Conservation (phyloP, 1,140 invertebrate genomes). For the Drepana arcuata region DNA sequence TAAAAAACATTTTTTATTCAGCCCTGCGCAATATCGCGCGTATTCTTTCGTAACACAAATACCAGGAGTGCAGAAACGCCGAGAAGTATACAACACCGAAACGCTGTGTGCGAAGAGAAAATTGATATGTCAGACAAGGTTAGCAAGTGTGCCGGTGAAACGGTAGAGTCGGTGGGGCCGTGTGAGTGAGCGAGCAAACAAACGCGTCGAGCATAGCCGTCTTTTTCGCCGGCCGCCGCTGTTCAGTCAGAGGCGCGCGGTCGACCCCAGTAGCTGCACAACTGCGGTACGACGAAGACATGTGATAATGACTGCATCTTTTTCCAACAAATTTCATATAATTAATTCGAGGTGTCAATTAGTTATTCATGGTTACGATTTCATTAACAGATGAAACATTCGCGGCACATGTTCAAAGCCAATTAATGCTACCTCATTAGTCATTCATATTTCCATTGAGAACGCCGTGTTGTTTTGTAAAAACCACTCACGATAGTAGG, state of each 20-base stretch:
- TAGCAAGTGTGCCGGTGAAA: conserved; percentile 37
- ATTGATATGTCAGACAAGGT: conserved; percentile 56
- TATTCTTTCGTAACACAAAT: conserved; percentile 64
- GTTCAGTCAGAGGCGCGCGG: background rate
- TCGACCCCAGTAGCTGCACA: too few relatives aligned
- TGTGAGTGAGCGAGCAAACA: background rate
- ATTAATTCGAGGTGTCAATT: conserved; percentile 10
- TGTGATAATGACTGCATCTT: too few relatives aligned
- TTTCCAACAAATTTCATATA: conserved; percentile 2
- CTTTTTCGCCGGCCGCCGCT: background rate
- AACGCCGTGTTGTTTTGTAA: too few relatives aligned
- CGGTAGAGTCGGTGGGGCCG: conserved; percentile 3
- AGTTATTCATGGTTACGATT: conserved; percentile 11
- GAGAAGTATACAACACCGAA: conserved; percentile 21
- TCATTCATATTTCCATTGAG: too few relatives aligned
- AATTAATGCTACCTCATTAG: too few relatives aligned
- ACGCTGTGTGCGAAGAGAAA: conserved; percentile 39
- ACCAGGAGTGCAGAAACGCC: conserved; percentile 48
- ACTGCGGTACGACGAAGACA: too few relatives aligned
- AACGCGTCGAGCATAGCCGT: too few relatives aligned
- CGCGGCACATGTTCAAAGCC: too few relatives aligned
- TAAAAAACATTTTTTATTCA: too few relatives aligned
- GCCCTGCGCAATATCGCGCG: conserved; percentile 37
- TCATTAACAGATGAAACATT: too few relatives aligned
- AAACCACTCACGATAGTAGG: too few relatives aligned